These are phyloP conservation scores for Orthochromis indermauri DNA, from an alignment of 2,113 vertebrate species.

Conservation along the genomic window DNA sequence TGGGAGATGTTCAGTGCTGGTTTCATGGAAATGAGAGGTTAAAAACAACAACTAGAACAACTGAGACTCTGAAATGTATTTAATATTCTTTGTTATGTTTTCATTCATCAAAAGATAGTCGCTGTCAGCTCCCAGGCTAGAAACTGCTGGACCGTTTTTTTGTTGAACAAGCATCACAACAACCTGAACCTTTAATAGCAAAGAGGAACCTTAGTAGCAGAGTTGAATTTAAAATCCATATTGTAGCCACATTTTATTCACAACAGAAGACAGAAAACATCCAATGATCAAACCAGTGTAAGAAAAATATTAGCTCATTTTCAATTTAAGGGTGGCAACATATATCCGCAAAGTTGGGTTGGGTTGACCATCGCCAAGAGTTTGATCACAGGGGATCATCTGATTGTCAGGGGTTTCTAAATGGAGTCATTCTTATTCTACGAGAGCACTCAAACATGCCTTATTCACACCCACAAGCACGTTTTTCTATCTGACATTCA, in stretches of 20 bases:
- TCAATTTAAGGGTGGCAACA: background rate
- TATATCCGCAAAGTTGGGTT: background rate
- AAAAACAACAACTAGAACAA: background rate
- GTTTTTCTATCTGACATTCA: background rate
- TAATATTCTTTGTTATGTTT: background rate
- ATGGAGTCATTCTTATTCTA: background rate
- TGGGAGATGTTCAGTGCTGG: background rate
- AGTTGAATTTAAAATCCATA: background rate
- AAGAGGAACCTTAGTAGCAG: background rate
- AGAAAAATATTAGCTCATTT: background rate
- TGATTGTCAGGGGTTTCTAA: background rate
- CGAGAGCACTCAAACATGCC: background rate
- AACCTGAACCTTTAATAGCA: background rate
- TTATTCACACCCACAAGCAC: background rate
- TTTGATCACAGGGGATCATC: background rate
- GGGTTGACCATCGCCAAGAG: background rate
- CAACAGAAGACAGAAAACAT: background rate
- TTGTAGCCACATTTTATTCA: background rate
- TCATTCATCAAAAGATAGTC: background rate
- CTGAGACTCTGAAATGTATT: background rate
- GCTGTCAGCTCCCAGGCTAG: background rate
- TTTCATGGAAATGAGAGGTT: background rate
- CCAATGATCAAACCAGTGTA: background rate
- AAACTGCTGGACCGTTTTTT: background rate
- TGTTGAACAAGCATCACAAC: background rate